A percentile compares a stretch with the other conserved stretches of the same genome.
phyloP scores from a whole-genome alignment of 2,888 invertebrate species.

The Himalopsyche tibetana region DNA sequence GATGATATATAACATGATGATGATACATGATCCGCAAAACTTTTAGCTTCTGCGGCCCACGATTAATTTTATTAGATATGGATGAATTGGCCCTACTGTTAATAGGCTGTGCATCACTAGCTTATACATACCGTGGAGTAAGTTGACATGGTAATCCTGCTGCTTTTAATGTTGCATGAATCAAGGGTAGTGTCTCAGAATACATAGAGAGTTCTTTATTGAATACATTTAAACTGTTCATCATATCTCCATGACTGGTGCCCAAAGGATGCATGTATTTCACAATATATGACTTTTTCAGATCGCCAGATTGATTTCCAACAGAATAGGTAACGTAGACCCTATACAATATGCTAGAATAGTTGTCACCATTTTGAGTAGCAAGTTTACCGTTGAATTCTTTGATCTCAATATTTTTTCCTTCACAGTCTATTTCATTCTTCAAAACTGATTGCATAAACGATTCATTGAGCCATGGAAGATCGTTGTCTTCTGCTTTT shows the following conservation, averaged over 20 bases:
- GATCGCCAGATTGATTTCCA: background rate
- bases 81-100: too few species aligned
- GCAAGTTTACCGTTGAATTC: slow-evolving; percentile 36
- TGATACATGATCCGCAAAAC: too few species aligned
- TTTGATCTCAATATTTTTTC: slow-evolving; percentile 38
- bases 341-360: slow-evolving; percentile 59
- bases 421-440: slow-evolving; percentile 24
- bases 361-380: slow-evolving; percentile 62
- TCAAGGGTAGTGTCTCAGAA: slow-evolving; percentile 63
- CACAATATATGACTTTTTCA: slow-evolving; percentile 58
- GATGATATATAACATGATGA: too few species aligned
- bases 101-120: background rate
- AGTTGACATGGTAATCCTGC: slow-evolving; percentile 48
- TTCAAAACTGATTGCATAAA: slow-evolving; percentile 45
- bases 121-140: slow-evolving; percentile 39
- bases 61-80: too few species aligned
- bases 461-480: slow-evolving; percentile 52
- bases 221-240: slow-evolving; percentile 65
- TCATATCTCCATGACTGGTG: slow-evolving; percentile 63
- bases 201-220: slow-evolving; percentile 66
- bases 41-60: too few species aligned
- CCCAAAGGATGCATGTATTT: slow-evolving; percentile 57
- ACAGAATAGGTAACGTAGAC: slow-evolving; percentile 45
- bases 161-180: slow-evolving; percentile 57
- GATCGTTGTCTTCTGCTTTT: background rate